Conservation (phyloP, 2,113 vertebrate species). For the Ondatra zibethicus region DNA sequence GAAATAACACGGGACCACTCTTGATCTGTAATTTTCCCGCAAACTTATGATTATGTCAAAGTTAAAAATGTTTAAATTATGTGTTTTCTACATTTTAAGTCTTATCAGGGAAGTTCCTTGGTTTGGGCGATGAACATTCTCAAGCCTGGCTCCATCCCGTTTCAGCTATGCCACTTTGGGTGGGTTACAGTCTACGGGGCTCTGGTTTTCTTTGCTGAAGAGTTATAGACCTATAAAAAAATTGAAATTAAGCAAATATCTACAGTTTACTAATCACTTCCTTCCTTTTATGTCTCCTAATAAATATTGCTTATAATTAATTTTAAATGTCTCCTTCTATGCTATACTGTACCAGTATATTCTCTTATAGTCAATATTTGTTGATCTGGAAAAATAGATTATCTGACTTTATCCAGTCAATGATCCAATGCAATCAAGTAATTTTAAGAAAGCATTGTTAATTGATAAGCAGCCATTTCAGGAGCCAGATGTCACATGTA, state of each 20-base stretch:
- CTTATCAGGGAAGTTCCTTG: background rate
- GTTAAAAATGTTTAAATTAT: background rate
- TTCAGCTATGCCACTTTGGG: background rate
- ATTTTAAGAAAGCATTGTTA: background rate
- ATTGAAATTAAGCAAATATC: background rate
- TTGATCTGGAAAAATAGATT: background rate
- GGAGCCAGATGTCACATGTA: background rate
- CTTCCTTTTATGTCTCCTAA: background rate
- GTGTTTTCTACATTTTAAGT: background rate
- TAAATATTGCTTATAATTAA: background rate
- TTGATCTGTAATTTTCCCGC: background rate
- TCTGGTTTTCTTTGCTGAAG: background rate
- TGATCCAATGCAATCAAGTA: background rate
- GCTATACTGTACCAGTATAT: background rate
- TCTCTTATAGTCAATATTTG: background rate
- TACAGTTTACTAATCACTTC: background rate
- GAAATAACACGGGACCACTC: background rate
- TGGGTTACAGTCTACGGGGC: background rate
- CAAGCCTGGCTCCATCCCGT: background rate
- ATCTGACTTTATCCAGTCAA: background rate
- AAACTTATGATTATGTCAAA: slow-evolving; percentile 35
- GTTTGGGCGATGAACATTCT: background rate
- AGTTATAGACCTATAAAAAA: background rate
- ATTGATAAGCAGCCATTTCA: background rate
- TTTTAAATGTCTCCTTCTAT: background rate